Percentiles rank a stretch among this genome's conserved stretches.
These are phyloP conservation scores for Temnothorax curvispinosus DNA, from an alignment of 1,140 invertebrate genomes.

Conservation along the genomic window DNA sequence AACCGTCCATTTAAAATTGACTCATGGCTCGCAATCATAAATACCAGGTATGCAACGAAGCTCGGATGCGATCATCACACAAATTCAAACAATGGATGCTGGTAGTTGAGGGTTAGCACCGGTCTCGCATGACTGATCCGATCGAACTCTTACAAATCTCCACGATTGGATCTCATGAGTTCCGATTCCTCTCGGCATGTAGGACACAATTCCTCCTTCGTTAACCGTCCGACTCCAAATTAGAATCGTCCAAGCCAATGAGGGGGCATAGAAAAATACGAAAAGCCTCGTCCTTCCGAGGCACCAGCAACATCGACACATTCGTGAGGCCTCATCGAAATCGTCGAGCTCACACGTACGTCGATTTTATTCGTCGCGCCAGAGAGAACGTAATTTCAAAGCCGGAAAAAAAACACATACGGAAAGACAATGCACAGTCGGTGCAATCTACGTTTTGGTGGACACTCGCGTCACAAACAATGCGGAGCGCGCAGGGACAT, in stretches of 20 bases:
- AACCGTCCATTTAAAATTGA: slow-evolving; percentile 22
- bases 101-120: slow-evolving; percentile 49
- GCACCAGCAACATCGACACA: background rate
- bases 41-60: slow-evolving; percentile 22
- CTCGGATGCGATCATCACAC: slow-evolving; percentile 39
- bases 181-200: background rate
- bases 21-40: slow-evolving; percentile 37
- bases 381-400: background rate
- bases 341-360: background rate
- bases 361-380: background rate
- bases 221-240: slow-evolving; percentile 13
- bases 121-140: slow-evolving; percentile 47
- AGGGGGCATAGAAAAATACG: background rate
- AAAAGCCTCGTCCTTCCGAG: background rate
- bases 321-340: background rate
- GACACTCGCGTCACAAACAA: slow-evolving; percentile 30
- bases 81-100: slow-evolving; percentile 49
- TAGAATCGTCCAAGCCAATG: background rate
- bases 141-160: slow-evolving; percentile 36
- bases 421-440: background rate
- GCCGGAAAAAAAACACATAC: background rate
- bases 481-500: background rate
- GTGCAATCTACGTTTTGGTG: background rate
- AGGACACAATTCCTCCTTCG: slow-evolving; percentile 15
- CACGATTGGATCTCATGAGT: slow-evolving; percentile 27